These are phyloP conservation scores for Dicrurus megarhynchus DNA, from an alignment of 2,113 vertebrate species.

Conservation along the genomic window DNA sequence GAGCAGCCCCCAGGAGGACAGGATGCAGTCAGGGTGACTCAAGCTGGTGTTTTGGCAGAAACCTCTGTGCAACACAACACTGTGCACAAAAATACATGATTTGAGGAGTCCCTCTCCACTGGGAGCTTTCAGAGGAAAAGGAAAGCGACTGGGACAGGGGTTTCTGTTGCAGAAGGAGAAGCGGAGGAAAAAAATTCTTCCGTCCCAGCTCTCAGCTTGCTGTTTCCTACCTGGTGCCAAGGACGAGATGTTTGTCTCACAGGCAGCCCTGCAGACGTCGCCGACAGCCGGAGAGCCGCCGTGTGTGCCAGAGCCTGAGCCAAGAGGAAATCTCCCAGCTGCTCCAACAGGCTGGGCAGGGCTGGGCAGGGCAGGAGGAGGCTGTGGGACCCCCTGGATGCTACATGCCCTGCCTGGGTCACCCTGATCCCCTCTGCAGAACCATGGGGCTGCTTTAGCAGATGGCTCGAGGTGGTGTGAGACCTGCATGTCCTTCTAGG, in stretches of 20 bases:
- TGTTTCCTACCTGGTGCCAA: constrained; percentile 22
- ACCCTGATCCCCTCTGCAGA: not conserved
- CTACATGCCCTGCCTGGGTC: not conserved
- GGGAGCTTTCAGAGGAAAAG: not conserved
- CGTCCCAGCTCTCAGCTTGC: not conserved
- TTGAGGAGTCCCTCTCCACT: not conserved
- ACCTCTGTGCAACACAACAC: not conserved
- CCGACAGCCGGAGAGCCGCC: not conserved
- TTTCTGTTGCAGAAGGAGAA: not conserved
- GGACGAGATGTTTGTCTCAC: not conserved
- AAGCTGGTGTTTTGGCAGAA: not conserved
- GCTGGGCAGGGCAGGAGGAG: not conserved
- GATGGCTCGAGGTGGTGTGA: not conserved
- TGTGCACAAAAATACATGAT: not conserved
- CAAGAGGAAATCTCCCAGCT: constrained; percentile 8
- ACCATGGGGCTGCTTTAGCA: not conserved
- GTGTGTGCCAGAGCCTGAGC: not conserved
- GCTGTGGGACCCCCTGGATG: not conserved
- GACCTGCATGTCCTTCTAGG: not conserved
- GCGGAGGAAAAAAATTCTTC: not conserved
- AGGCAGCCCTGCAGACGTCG: not conserved
- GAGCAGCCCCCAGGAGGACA: not conserved
- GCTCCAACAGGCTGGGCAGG: not conserved
- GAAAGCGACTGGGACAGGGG: not conserved
- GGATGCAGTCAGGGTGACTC: not conserved